Percentiles rank a stretch among this genome's conserved stretches.
Evolutionary conservation across 35 echinoderm and acorn worm genomes (phyloP).

Genomic region (Eucidaris tribuloides): DNA sequence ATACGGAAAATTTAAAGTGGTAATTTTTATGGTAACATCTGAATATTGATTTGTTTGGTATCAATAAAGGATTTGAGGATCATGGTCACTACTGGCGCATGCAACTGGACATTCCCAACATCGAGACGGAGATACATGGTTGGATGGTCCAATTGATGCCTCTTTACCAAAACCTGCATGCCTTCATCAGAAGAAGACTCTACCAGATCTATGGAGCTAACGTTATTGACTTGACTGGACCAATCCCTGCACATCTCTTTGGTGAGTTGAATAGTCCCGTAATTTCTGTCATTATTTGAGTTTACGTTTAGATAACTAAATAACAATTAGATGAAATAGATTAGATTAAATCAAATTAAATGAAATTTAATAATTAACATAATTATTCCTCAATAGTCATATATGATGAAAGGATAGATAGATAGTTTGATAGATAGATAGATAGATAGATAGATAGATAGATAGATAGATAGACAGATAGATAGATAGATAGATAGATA

Average conservation of each 20-base stretch:
- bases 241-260: constrained; percentile 84
- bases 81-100: constrained; percentile 47
- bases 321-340: too few relatives aligned
- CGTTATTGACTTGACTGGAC: constrained; percentile 61
- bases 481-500: too few relatives aligned
- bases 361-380: too few relatives aligned
- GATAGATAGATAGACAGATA: too few relatives aligned
- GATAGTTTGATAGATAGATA: too few relatives aligned
- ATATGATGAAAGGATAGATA: too few relatives aligned
- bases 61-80: constrained; percentile 44
- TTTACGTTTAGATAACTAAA: too few relatives aligned
- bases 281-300: too few relatives aligned
- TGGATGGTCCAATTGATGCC: constrained; percentile 48
- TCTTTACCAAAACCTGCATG: constrained; percentile 82
- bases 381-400: too few relatives aligned
- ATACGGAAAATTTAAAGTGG: background rate
- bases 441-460: too few relatives aligned
- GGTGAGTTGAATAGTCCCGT: too few relatives aligned
- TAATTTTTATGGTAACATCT: background rate
- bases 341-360: too few relatives aligned
- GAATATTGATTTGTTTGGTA: background rate
- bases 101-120: constrained; percentile 60
- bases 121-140: constrained; percentile 37
- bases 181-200: constrained; percentile 77
- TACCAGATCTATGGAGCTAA: constrained; percentile 64